Evolutionary conservation across 2,797 vertebrate genomes (phyloP).

Genomic region (Percopsis omiscomaycus): DNA sequence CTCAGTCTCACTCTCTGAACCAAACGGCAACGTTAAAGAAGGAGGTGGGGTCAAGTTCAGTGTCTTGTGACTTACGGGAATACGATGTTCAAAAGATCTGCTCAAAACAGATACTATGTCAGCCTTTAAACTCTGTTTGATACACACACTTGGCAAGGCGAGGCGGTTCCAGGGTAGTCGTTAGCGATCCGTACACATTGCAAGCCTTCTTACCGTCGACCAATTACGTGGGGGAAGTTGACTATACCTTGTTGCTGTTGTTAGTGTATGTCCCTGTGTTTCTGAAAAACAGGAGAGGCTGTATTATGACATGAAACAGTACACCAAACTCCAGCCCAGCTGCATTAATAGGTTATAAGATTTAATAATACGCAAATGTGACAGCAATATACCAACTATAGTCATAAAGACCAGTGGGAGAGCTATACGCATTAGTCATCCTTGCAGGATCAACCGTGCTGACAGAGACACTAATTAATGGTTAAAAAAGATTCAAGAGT

Average conservation of each 20-base stretch:
- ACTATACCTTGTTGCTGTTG: constrained; percentile 33
- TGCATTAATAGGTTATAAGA: constrained; percentile 52
- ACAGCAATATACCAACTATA: constrained; percentile 63
- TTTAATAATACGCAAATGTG: constrained; percentile 70
- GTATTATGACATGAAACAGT: constrained; percentile 7
- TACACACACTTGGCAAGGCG: neutral
- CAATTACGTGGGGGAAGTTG: constrained; percentile 42
- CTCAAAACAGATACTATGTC: constrained; percentile 4
- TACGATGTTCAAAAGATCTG: neutral
- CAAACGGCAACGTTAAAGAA: neutral
- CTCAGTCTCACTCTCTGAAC: neutral
- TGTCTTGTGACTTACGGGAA: neutral
- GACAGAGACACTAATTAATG: constrained; percentile 77
- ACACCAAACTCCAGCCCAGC: constrained; percentile 18
- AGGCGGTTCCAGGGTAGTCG: constrained; percentile 8
- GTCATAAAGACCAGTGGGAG: constrained; percentile 68
- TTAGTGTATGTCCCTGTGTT: constrained; percentile 23
- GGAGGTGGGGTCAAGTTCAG: neutral
- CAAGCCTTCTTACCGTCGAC: constrained; percentile 30
- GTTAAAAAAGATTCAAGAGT: constrained; percentile 69
- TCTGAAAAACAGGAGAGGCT: constrained; percentile 21
- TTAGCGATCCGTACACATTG: constrained; percentile 13
- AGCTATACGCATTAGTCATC: constrained; percentile 66
- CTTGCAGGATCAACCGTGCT: constrained; percentile 61
- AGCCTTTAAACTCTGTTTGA: constrained; percentile 7